These are phyloP conservation scores for Microctonus hyperodae DNA, from an alignment of 2,888 invertebrate species.

Conservation along the genomic window DNA sequence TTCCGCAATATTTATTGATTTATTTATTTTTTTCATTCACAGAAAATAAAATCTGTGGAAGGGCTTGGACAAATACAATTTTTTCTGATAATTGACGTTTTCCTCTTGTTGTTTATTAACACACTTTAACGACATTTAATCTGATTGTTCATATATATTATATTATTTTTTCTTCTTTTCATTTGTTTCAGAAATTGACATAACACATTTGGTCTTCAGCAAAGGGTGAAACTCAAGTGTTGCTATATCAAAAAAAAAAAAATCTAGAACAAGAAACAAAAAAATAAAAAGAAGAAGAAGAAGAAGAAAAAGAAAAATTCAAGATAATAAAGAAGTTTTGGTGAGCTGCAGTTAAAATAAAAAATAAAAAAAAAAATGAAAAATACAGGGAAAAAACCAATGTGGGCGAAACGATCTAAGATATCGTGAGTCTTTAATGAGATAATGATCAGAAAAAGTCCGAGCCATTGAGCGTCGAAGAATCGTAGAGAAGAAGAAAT, in stretches of 20 bases:
- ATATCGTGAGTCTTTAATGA: slow-evolving; percentile 46
- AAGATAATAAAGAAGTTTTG: not conserved
- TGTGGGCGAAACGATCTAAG: slow-evolving; percentile 42
- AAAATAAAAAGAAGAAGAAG: slow-evolving; percentile 1
- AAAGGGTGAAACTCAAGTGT: not conserved
- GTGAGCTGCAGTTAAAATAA: not conserved
- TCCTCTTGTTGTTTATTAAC: not conserved
- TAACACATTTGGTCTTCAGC: not conserved
- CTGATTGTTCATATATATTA: not conserved
- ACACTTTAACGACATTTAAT: not conserved
- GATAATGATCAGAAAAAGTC: not conserved
- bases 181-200: slow-evolving; percentile 22
- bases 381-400: slow-evolving; percentile 34
- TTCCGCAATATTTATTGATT: not conserved
- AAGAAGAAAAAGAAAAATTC: not conserved
- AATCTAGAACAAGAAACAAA: not conserved
- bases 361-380: slow-evolving; percentile 30
- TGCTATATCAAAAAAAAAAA: not conserved
- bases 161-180: not conserved
- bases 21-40: not conserved
- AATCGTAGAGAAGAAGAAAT: not conserved
- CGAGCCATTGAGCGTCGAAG: not conserved
- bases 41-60: not conserved
- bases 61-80: not conserved
- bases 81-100: not conserved